Percentiles rank a stretch among this genome's conserved stretches.
These are phyloP conservation scores for Crambe crambe DNA, from an alignment of 37 sponge, comb jelly and placozoan species.

Conservation along the genomic window DNA sequence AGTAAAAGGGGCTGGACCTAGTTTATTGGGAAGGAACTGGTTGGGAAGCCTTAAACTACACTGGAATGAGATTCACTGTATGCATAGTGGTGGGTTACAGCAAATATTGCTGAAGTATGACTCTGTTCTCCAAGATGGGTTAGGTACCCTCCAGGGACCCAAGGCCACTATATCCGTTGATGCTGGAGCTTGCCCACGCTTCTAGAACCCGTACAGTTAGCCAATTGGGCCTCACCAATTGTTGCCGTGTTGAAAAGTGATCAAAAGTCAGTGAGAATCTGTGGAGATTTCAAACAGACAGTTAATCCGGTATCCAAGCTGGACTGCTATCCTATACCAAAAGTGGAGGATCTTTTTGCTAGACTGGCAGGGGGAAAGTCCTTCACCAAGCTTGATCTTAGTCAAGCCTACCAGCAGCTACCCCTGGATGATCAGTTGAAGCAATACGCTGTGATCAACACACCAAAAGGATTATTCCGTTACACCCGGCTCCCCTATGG, in stretches of 20 bases:
- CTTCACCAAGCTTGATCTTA: constrained; percentile 1
- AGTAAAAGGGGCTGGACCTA: neutral
- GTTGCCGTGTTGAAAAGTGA: neutral
- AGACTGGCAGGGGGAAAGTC: neutral
- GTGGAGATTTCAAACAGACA: neutral
- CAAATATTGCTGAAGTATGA: neutral
- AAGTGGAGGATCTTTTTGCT: constrained; percentile 21
- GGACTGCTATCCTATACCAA: constrained; percentile 8
- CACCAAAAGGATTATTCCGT: no score
- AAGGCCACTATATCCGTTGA: neutral
- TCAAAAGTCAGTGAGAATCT: neutral
- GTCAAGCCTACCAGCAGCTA: constrained; percentile 12
- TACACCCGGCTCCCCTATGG: neutral
- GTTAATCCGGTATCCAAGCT: neutral
- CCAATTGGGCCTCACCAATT: neutral
- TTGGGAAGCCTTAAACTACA: neutral
- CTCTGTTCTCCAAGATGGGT: neutral
- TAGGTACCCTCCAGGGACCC: neutral
- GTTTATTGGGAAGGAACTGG: neutral
- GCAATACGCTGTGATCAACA: neutral
- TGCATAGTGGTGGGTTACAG: neutral
- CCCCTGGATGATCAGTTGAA: neutral
- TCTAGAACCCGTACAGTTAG: neutral
- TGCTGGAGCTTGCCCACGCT: neutral
- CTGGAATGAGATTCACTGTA: neutral